Conservation (phyloP, 2,113 vertebrate species). For the Jacana jacana region DNA sequence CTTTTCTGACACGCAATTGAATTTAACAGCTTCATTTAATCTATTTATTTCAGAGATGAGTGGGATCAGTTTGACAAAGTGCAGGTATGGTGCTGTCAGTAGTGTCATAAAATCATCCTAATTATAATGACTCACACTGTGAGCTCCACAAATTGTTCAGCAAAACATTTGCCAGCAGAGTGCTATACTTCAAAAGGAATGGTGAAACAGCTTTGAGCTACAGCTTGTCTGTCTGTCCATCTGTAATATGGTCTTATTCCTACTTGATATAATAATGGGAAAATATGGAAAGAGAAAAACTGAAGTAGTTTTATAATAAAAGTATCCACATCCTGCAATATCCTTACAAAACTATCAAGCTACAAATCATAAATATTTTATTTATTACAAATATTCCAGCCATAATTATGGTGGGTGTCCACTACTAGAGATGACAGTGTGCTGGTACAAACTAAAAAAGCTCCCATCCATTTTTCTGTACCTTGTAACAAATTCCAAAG, state of each 20-base stretch:
- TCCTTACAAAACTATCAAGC: neutral
- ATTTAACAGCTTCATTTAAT: neutral
- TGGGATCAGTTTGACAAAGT: neutral
- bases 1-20: neutral
- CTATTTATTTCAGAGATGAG: neutral
- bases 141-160: neutral
- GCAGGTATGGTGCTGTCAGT: neutral
- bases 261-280: neutral
- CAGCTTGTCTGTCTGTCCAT: neutral
- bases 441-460: neutral
- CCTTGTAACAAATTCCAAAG: neutral
- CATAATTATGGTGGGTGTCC: neutral
- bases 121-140: neutral
- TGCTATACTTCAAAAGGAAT: neutral
- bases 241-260: neutral
- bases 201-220: neutral
- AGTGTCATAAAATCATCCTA: neutral
- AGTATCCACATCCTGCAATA: neutral
- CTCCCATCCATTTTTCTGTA: neutral
- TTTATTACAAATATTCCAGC: too few relatives aligned
- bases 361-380: neutral
- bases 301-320: neutral
- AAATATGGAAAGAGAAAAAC: neutral
- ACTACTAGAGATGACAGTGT: neutral
- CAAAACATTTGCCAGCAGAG: neutral